Evolutionary conservation across 2,888 invertebrate species (phyloP).

Genomic region (Anarsia innoxiella): DNA sequence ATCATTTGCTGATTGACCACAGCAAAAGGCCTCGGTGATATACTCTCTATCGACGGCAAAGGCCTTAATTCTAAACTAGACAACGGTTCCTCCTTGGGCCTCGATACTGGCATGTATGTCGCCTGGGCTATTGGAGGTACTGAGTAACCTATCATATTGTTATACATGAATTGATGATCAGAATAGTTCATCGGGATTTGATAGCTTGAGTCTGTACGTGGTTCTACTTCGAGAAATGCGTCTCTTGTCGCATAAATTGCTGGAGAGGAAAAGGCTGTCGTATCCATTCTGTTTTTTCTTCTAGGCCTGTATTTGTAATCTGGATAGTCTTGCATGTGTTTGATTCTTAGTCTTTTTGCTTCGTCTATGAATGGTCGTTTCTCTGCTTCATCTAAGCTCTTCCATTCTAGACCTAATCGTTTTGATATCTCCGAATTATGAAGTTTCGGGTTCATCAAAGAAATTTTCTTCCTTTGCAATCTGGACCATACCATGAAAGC

Average conservation of each 20-base stretch:
- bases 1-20: conserved; percentile 69
- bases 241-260: conserved; percentile 47
- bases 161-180: conserved; percentile 56
- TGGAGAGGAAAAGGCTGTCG: conserved; percentile 41
- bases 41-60: conserved; percentile 66
- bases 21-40: conserved; percentile 60
- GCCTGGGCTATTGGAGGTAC: conserved; percentile 52
- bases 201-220: conserved; percentile 46
- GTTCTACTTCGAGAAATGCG: conserved; percentile 53
- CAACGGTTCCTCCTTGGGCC: conserved; percentile 52
- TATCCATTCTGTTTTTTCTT: conserved; percentile 74
- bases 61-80: conserved; percentile 55
- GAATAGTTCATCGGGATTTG: conserved; percentile 50
- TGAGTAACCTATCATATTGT: conserved; percentile 60
- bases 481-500: conserved; percentile 99
- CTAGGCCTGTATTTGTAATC: conserved; percentile 82
- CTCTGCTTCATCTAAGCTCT: conserved; percentile 83
- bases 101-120: conserved; percentile 42
- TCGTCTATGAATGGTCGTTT: conserved; percentile 93
- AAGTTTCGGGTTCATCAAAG: conserved; percentile 86
- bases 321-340: conserved; percentile 83
- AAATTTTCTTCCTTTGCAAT: conserved; percentile 88
- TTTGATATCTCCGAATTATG: conserved; percentile 89
- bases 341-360: conserved; percentile 84
- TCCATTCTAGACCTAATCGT: conserved; percentile 89